phyloP scores from a whole-genome alignment of 2,113 vertebrate species.

The Halichoeres trimaculatus region DNA sequence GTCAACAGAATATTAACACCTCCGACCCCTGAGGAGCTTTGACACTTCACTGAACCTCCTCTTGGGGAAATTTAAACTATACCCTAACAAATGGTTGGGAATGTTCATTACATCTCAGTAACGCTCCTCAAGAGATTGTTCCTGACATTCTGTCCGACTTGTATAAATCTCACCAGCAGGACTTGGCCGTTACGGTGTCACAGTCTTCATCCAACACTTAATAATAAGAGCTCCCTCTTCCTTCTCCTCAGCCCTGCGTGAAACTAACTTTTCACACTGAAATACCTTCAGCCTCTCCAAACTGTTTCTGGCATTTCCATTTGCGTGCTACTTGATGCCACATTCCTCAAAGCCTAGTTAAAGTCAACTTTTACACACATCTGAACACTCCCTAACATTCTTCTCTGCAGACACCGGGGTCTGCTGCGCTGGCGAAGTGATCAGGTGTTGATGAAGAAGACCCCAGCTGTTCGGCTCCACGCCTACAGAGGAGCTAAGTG shows the following conservation, averaged over 20 bases:
- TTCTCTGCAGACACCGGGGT: slow-evolving; percentile 55
- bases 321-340: slow-evolving; percentile 41
- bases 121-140: slow-evolving; percentile 14
- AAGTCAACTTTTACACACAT: slow-evolving; percentile 67
- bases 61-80: slow-evolving; percentile 17
- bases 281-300: slow-evolving; percentile 31
- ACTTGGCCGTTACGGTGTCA: slow-evolving; percentile 9
- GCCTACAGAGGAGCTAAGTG: slow-evolving; percentile 30
- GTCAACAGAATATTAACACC: slow-evolving; percentile 47
- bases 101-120: slow-evolving; percentile 18
- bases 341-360: slow-evolving; percentile 66
- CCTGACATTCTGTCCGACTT: background rate
- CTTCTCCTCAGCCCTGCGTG: background rate
- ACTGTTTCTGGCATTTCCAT: slow-evolving; percentile 52
- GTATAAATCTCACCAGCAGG: slow-evolving; percentile 6
- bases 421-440: slow-evolving; percentile 57
- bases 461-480: slow-evolving; percentile 46
- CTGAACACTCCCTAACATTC: slow-evolving; percentile 72
- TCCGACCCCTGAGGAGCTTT: background rate
- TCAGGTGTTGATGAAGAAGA: slow-evolving; percentile 69
- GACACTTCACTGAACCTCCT: slow-evolving; percentile 12
- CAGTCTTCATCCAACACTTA: slow-evolving; percentile 36
- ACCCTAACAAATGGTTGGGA: slow-evolving; percentile 14
- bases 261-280: slow-evolving; percentile 18
- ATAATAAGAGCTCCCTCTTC: slow-evolving; percentile 38